Percentiles rank a stretch among this genome's conserved stretches.
Conservation (phyloP, 2,888 invertebrate species). For the Pandemis cinnamomeana region DNA sequence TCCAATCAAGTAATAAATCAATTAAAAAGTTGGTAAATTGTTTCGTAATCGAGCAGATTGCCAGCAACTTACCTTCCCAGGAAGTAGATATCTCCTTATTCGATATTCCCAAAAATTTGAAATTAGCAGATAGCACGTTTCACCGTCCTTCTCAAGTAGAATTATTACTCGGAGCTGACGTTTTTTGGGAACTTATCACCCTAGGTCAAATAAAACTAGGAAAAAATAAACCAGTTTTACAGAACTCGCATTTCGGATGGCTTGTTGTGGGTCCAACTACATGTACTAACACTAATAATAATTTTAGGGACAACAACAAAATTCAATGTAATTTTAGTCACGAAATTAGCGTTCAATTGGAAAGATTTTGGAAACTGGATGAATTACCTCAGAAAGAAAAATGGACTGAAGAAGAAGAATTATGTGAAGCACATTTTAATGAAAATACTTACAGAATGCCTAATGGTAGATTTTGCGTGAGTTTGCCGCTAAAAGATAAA, state of each 20-base stretch:
- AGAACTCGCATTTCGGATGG: conserved; percentile 11
- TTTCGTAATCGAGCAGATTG: too few relatives aligned
- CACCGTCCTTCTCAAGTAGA: too few relatives aligned
- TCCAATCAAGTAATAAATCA: too few relatives aligned
- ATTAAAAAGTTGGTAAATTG: too few relatives aligned
- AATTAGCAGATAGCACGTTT: too few relatives aligned
- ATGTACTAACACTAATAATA: not conserved
- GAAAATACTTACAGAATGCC: not conserved
- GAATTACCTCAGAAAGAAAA: not conserved
- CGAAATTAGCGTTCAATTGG: too few relatives aligned
- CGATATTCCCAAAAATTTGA: too few relatives aligned
- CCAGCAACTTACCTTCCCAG: too few relatives aligned
- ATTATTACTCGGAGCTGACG: too few relatives aligned
- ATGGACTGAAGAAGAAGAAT: conserved; percentile 16
- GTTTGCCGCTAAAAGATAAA: conserved; percentile 5
- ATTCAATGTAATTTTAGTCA: too few relatives aligned
- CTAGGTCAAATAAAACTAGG: not conserved
- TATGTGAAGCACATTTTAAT: conserved; percentile 23
- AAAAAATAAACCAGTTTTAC: conserved; percentile 1
- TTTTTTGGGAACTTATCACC: not conserved
- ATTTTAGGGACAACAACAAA: not conserved
- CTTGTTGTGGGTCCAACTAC: conserved; percentile 13
- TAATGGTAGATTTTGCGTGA: conserved; percentile 7
- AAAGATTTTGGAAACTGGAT: too few relatives aligned
- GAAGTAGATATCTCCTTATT: too few relatives aligned